Conservation (phyloP, 2,797 vertebrate genomes). For the Falco cherrug region DNA sequence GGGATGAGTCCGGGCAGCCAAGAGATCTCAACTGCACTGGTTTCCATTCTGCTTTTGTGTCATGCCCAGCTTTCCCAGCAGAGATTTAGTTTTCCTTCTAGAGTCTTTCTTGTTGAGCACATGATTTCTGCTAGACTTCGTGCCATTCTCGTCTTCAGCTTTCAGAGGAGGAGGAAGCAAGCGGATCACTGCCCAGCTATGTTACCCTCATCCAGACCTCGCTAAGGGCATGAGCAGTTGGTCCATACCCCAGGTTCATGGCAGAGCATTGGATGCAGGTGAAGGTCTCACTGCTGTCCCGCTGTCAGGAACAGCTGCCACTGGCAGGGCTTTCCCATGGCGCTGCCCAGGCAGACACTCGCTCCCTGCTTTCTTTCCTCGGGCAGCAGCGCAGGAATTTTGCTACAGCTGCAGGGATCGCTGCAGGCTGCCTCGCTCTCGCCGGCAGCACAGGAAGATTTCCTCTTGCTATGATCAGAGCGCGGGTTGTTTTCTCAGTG, state of each 20-base stretch:
- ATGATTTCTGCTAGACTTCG: not conserved
- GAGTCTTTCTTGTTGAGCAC: not conserved
- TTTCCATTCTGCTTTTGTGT: not conserved
- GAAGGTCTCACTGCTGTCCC: not conserved
- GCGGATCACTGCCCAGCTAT: not conserved
- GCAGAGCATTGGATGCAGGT: not conserved
- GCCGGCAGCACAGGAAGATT: not conserved
- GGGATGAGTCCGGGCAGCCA: not conserved
- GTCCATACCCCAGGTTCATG: fast-evolving
- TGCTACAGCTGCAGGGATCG: not conserved
- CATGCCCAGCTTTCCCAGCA: not conserved
- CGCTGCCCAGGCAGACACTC: fast-evolving
- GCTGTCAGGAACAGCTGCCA: fast-evolving
- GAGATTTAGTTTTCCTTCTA: not conserved
- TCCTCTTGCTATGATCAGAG: not conserved
- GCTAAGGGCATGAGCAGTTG: not conserved
- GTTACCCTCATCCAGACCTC: not conserved
- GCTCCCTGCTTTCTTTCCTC: not conserved
- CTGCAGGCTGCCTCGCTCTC: fast-evolving
- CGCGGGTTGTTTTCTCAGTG: fast-evolving
- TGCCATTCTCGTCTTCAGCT: not conserved
- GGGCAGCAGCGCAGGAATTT: not conserved
- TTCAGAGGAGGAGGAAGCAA: not conserved
- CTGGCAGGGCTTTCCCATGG: fast-evolving
- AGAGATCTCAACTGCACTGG: not conserved